Evolutionary conservation across 1,140 invertebrate species (phyloP), one percentile per base, ranked within the genome.

Genomic region (Scaptomyza graminum): DNA sequence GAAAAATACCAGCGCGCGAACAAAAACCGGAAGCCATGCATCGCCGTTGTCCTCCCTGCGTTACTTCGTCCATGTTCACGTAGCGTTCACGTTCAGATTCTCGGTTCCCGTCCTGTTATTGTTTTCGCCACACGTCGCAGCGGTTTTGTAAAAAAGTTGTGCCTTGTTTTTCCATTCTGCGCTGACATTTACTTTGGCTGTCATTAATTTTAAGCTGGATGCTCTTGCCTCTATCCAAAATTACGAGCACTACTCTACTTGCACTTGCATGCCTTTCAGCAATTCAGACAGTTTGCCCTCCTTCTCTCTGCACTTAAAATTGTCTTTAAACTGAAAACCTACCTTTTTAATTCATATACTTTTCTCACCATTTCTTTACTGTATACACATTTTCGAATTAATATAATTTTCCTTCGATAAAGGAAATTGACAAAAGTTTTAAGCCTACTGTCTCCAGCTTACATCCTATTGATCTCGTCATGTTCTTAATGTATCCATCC

Each of bases 11-110:
- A 87, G 83, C 57, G 83, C 76, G 83, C 76, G 83, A 87, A 87
- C 83, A 88, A 82, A 87, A 88, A 88, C 83, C 83, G 83, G 83
- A 87, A 87, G 79, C 83, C 75, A 88, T 79, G 75, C 72, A 79
- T 88, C 51, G 67, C 44, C 22, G 69, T 62, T 56, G 28, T 25
- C 56, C 51, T 39, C 39, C 51, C 37, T 41, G n/a, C 37, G 37
- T n/a, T n/a, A 2, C 37, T 12, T 5, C 1, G 3, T n/a, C 25
- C 56, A 34, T 25, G n/a, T 47, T 9, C 56, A 37, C 43, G 3
- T 34, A 25, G 1, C 52, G 15, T 55, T 9, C 37, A 25, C 37
- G 16, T 37, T 56, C 37, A 22, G 12, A 56, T 43, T 18, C 54
- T 25, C 25, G 54, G 54, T 56, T 25, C 18, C 49, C 57, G 41